Percentiles rank a stretch among this genome's conserved stretches.
Evolutionary conservation across 2,797 vertebrate species (phyloP).

Genomic region (Bovichtus diacanthus): DNA sequence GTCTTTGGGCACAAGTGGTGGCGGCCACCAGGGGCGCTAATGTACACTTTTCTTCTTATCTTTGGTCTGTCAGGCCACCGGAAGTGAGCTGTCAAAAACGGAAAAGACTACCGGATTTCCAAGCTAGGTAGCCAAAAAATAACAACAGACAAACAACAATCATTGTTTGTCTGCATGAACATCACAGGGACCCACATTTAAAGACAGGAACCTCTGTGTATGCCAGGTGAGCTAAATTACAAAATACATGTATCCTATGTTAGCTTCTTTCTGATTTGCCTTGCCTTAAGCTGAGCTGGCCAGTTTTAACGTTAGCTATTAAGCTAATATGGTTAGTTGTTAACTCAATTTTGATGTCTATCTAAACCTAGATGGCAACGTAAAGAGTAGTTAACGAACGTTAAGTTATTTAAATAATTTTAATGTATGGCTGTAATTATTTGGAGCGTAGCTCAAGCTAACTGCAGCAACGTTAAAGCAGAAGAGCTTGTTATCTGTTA

Average conservation of each 20-base stretch:
- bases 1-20: too few species aligned
- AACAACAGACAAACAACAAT: constrained; percentile 42
- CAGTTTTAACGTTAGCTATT: neutral
- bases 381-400: neutral
- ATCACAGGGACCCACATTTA: neutral
- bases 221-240: constrained; percentile 54
- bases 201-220: constrained; percentile 24
- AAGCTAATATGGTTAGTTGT: neutral
- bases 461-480: neutral
- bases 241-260: neutral
- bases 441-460: neutral
- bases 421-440: neutral
- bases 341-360: neutral
- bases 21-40: constrained; percentile 45
- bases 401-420: neutral
- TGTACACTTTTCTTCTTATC: accelerated
- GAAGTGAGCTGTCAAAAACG: constrained; percentile 65
- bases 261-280: neutral
- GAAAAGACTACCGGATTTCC: constrained; percentile 20
- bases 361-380: neutral
- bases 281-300: constrained; percentile 2
- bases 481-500: neutral
- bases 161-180: constrained; percentile 30
- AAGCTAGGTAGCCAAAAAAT: constrained; percentile 17
- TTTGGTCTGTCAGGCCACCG: constrained; percentile 5